Base-by-base conservation (phyloP, 1,140 invertebrate species). In the Eriosoma lanigerum region DNA sequence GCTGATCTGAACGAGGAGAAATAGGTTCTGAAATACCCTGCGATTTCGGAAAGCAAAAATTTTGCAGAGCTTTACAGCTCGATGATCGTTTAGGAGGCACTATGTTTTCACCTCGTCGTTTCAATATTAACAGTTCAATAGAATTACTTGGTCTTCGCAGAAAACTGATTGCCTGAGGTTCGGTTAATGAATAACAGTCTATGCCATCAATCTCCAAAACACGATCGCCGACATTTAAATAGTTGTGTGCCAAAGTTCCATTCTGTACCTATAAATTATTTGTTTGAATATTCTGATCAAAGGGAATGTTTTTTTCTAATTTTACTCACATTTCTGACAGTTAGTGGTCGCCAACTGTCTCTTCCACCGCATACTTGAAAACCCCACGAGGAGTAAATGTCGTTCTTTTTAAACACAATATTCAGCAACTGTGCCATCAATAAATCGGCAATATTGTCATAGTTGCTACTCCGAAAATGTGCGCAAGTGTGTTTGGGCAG, bases 381-480 rank as follows among this genome's bases (percentile, higher is more conserved):
- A 56, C 83, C 83, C 83, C 83, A 83, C 8, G 81, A 70, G 15
- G 82, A 78, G 21, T 72, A 56, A 17, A 73, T 52, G 54, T 83
- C 83, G 70, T 81, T 83, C 44, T 81, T 83, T 62, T 83, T 82
- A 78, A 83, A 81, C 26, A 82, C 62, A n/a, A 83, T 83, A 56
- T 81, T 82, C 64, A 83, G 78, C 80, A 83, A 80, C 64, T 82
- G 81, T 24, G 81, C 70, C 83, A 82, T 82, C 44, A 56, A 70
- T 58, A 44, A n/a, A 32, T 58, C 8, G 8, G 8, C 32, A 38
- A 32, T 26, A 48, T 26, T 50, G 48, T 58, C 50, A 68, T 24
- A 38, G 3, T 38, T 4, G 64, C 50, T 44, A 50, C 64, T 72
- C 52, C 38, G 73, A 62, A 78, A 78, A 76, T 48, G 29, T 54